Base-by-base conservation (phyloP, 2,113 vertebrate genomes). In the Camelus bactrianus region DNA sequence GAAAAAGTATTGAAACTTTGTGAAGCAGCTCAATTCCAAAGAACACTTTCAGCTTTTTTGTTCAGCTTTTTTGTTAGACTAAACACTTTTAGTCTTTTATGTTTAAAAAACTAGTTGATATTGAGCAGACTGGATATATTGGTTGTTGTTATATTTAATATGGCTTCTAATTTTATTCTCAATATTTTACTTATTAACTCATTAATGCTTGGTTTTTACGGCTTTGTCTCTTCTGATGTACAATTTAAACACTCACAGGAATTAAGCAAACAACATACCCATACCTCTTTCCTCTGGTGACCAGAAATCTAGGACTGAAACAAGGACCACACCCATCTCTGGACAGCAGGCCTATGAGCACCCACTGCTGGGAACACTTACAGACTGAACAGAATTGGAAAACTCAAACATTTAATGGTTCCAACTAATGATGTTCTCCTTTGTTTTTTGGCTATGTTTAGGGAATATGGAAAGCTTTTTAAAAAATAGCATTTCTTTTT, bases 381-480 rank as follows among this genome's bases (percentile, higher is more conserved):
- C 94, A 97, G 97, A 97, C 97, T 67, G 91, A 89, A 89, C 95
- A 93, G 82, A 90, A 26, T 5, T 92, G 65, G 67, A 81, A 83
- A 97, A 72, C 87, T 35, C 19, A 80, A 91, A 73, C 90, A 56
- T 48, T 76, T 56, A 79, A 92, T n/a, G 88, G 16, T 84, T 96
- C 94, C 93, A 86, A 67, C 48, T 97, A 50, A 86, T 8, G 87
- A 80, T 73, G 87, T 94, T 94, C 98, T 97, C 85, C 82, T 97
- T 98, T 97, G 89, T 89, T 96, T 97, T 98, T 94, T 98, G 96
- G 95, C 77, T 38, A 79, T 4, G 46, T 50, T 69, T 48, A 75
- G 12, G 30, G 22, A 94, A 90, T 90, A 92, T 92, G 58, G 52
- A 30, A 95, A 96, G 58, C 22, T 19, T 93, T 92, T 65, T 92